phyloP scores from a whole-genome alignment of 1,140 invertebrate species.

The Anastrepha ludens region DNA sequence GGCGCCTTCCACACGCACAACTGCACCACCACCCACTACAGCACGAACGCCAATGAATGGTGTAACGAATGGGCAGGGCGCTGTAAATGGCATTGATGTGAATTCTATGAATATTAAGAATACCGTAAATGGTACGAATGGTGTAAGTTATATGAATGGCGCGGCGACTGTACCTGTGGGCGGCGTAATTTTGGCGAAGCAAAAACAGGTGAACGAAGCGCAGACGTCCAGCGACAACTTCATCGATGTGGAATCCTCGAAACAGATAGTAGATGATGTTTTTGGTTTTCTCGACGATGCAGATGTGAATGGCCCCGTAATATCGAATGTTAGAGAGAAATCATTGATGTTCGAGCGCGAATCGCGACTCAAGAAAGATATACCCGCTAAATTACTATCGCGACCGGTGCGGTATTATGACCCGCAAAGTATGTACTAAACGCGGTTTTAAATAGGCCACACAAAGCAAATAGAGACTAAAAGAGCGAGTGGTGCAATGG shows the following conservation, averaged over 20 bases:
- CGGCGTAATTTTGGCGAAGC: neutral
- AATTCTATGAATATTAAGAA: neutral
- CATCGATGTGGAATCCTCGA: conserved; percentile 76
- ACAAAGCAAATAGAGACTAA: neutral
- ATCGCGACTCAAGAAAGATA: conserved; percentile 65
- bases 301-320: conserved; percentile 65
- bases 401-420: conserved; percentile 73
- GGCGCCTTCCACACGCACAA: neutral
- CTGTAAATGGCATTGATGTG: neutral
- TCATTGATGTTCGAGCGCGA: conserved; percentile 71
- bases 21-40: neutral
- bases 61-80: neutral
- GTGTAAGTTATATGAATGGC: conserved; percentile 2
- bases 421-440: conserved; percentile 67
- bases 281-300: conserved; percentile 78
- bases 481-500: neutral
- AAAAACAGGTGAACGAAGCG: neutral
- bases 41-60: neutral
- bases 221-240: conserved; percentile 40
- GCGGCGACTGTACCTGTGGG: neutral
- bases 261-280: conserved; percentile 73
- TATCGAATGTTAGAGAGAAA: conserved; percentile 72
- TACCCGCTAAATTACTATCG: conserved; percentile 71
- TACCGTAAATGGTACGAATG: neutral
- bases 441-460: conserved; percentile 58